Evolutionary conservation across 2,797 vertebrate species (phyloP).

Genomic region (Parauchenoglanis ngamensis): DNA sequence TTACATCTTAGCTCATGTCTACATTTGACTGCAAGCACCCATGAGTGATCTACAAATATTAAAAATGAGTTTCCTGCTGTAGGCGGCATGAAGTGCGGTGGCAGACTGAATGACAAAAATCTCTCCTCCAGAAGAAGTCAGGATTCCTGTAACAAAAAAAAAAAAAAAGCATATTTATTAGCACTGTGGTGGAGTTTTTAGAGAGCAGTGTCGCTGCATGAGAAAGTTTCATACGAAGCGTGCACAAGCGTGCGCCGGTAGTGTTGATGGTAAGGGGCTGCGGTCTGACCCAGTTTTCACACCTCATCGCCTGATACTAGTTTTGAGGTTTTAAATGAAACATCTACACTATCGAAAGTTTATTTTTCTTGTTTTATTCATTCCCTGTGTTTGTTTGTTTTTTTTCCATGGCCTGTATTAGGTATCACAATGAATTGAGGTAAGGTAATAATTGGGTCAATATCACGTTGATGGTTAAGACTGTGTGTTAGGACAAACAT

Average conservation of each 20-base stretch:
- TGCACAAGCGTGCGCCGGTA: neutral
- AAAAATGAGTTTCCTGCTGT: neutral
- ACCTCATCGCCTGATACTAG: neutral
- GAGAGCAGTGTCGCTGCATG: neutral
- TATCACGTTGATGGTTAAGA: too few species aligned
- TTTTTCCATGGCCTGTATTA: neutral
- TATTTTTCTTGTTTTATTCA: neutral
- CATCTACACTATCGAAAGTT: slow-evolving; percentile 69
- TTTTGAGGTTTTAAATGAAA: slow-evolving; percentile 11
- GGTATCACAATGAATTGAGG: neutral
- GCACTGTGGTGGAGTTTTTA: neutral
- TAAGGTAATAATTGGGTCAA: neutral
- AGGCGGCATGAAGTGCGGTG: neutral
- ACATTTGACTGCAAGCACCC: too few species aligned
- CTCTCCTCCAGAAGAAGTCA: neutral
- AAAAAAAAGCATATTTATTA: neutral
- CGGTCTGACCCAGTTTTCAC: slow-evolving; percentile 46
- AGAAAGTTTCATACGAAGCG: neutral
- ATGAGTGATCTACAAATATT: neutral
- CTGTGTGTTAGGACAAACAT: neutral
- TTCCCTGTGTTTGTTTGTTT: neutral
- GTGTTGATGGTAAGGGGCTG: slow-evolving; percentile 28
- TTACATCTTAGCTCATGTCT: neutral
- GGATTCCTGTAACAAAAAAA: neutral
- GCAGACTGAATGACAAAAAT: neutral